These are phyloP conservation scores for Australoheros scitulus DNA, from an alignment of 2,113 vertebrate genomes.

Conservation along the genomic window DNA sequence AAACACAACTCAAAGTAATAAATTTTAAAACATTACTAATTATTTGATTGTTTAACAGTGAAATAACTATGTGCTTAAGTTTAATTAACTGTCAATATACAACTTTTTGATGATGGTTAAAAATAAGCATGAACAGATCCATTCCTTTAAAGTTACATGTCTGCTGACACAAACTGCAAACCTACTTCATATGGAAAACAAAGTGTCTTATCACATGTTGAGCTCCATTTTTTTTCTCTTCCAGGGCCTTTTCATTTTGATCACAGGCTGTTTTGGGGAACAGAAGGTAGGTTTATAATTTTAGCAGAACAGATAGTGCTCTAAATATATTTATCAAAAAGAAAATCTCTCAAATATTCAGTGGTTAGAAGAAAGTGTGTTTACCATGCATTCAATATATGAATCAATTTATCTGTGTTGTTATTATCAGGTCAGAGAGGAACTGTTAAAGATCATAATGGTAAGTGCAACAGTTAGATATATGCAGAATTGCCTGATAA, in stretches of 20 bases:
- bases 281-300: constrained; percentile 72
- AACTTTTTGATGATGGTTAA: too few relatives aligned
- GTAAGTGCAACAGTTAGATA: constrained; percentile 33
- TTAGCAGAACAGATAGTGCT: not conserved
- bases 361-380: not conserved
- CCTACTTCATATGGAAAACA: not conserved
- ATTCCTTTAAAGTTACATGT: not conserved
- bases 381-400: not conserved
- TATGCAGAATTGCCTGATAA: not conserved
- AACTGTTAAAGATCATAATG: constrained; percentile 62
- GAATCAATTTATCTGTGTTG: not conserved
- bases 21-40: not conserved
- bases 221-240: constrained; percentile 15
- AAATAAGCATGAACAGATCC: not conserved
- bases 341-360: not conserved
- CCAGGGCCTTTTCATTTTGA: constrained; percentile 80
- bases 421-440: constrained; percentile 70
- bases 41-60: not conserved
- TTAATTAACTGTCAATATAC: not conserved
- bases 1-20: not conserved
- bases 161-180: not conserved
- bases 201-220: not conserved
- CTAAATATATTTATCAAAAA: not conserved
- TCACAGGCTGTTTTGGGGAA: constrained; percentile 79
- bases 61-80: not conserved